Evolutionary conservation across 2,797 vertebrate species (phyloP).

Genomic region (Yasuhikotakia modesta): DNA sequence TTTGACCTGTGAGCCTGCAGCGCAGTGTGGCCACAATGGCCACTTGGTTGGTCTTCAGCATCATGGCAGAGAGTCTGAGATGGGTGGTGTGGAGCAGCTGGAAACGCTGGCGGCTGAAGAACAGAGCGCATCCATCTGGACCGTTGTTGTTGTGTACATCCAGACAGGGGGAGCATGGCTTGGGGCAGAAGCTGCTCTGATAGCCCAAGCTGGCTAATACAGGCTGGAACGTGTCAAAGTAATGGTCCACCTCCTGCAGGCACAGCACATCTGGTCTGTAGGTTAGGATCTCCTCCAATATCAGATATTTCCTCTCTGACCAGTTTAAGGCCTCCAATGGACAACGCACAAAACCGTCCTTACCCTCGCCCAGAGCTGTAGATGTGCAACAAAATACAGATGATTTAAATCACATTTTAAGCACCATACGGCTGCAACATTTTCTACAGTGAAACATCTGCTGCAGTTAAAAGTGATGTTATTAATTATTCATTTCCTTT

Average conservation of each 20-base stretch:
- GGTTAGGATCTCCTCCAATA: slow-evolving; percentile 92
- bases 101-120: slow-evolving; percentile 87
- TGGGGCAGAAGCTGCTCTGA: slow-evolving; percentile 87
- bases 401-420: background rate
- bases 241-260: slow-evolving; percentile 96
- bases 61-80: slow-evolving; percentile 86
- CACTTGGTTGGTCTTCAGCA: slow-evolving; percentile 94
- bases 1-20: slow-evolving; percentile 75
- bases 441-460: no score
- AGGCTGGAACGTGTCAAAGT: slow-evolving; percentile 91
- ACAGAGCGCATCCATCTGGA: slow-evolving; percentile 92
- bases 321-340: slow-evolving; percentile 90
- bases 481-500: no score
- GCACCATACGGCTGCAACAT: no score
- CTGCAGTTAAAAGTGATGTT: no score
- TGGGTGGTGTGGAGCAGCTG: slow-evolving; percentile 77
- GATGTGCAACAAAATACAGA: slow-evolving; percentile 1
- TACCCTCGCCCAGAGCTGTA: slow-evolving; percentile 93
- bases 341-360: slow-evolving; percentile 90
- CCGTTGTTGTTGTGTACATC: slow-evolving; percentile 91
- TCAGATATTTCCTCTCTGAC: slow-evolving; percentile 93
- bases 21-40: slow-evolving; percentile 86
- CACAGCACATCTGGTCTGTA: slow-evolving; percentile 90
- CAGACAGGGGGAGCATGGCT: slow-evolving; percentile 92
- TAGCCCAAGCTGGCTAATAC: slow-evolving; percentile 89